A percentile compares a stretch with the other conserved stretches of the same genome.
These are phyloP conservation scores for Tortricodes alternella DNA, from an alignment of 2,888 invertebrate genomes.

Conservation along the genomic window DNA sequence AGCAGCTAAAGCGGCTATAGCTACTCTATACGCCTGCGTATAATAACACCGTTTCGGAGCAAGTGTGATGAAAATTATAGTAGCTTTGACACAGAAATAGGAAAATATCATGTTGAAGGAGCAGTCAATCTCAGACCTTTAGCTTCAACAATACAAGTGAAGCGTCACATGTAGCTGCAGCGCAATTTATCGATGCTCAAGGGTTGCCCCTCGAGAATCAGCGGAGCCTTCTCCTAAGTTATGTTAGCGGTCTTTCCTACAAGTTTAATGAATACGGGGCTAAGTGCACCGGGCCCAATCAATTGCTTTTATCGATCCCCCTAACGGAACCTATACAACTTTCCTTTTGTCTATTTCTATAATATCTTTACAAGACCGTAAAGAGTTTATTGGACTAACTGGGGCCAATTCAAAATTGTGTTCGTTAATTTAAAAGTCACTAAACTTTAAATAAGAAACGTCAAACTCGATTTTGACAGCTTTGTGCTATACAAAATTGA, in stretches of 20 bases:
- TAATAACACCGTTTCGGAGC: no score
- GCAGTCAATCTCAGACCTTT: no score
- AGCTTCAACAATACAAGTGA: neutral
- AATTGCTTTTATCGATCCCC: slow-evolving; percentile 21
- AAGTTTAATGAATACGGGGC: slow-evolving; percentile 20
- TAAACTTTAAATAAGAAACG: no score
- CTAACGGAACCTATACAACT: neutral
- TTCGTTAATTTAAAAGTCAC: no score
- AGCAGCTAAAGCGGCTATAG: no score
- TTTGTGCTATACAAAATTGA: no score
- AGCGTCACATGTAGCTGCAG: neutral
- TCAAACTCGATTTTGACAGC: no score
- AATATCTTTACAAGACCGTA: neutral
- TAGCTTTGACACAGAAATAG: no score
- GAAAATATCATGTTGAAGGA: neutral
- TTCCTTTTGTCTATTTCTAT: slow-evolving; percentile 7
- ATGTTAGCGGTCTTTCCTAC: slow-evolving; percentile 16
- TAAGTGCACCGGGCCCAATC: slow-evolving; percentile 18
- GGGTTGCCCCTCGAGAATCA: neutral
- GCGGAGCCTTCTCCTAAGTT: neutral
- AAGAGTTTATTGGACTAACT: neutral
- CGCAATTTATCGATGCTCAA: neutral
- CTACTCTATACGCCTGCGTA: no score
- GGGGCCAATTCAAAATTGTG: no score
- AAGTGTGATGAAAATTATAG: no score